Evolutionary conservation across 2,888 invertebrate genomes (phyloP), one percentile per base, ranked within the genome.

Genomic region (Lacanobia oleracea): DNA sequence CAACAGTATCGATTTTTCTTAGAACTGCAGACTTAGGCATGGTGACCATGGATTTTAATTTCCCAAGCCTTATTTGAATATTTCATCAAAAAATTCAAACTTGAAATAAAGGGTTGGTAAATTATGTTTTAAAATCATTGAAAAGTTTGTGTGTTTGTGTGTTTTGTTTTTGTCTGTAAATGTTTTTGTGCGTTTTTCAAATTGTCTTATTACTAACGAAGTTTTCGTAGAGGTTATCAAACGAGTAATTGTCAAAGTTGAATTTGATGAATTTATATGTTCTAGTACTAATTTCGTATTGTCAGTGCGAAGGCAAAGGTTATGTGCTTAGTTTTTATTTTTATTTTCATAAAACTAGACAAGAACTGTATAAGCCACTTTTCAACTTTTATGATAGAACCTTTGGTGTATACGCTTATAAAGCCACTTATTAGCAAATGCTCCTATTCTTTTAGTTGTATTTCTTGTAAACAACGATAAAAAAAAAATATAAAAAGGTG

Each of bases 1-100:
- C 60, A 57, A 61, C 53, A 0, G 1, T 78, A 85, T 85, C 65
- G 83, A 85, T 85, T 81, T 72, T 83, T 74, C 75, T 53, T 3
- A 45, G 81, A 85, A 85, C 5, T 64, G 61, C 54, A 53, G n/a
- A 51, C 73, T 75, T 76, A 59, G 75, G 53, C 74, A 56, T 62
- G 10, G 7, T 16, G 18, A 10, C 51, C 60, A 61, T 77, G 77
- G 76, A 63, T 73, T 72, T 33, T 66, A 27, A 51, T 71, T 57
- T 45, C 27, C 27, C 27, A 3, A 51, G 33, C 12, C 27, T 23
- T 12, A 53, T 21, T 53, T 69, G 56, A 62, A 76, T 57, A 57
- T 65, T 81, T 64, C 5, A 76, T 68, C 7, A 48, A 81, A 23
- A 43, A 37, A 77, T 69, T 69, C 9, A 57, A 76, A 81, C 40